phyloP scores from a whole-genome alignment of 2,113 vertebrate genomes.

The Aleadryas rufinucha region DNA sequence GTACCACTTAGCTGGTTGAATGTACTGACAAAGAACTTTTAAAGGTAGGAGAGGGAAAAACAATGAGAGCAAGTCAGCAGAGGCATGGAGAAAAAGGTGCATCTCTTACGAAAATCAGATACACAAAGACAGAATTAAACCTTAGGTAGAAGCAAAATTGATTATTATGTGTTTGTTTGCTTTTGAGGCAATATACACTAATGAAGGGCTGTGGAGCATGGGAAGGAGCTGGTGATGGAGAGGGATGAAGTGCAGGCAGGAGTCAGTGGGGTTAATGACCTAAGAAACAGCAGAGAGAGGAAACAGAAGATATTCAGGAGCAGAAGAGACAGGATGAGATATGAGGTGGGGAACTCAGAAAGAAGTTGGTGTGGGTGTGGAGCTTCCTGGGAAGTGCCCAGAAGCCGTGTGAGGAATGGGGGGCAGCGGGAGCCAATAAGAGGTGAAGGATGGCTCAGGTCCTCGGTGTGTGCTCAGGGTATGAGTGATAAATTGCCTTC shows the following conservation, averaged over 20 bases:
- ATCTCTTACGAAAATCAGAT: background rate
- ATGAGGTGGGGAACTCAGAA: background rate
- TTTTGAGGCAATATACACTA: background rate
- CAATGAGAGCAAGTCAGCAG: background rate
- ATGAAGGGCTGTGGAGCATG: background rate
- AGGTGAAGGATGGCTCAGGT: background rate
- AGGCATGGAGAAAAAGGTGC: background rate
- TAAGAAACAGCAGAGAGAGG: background rate
- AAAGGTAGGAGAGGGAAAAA: background rate
- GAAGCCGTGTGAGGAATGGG: background rate
- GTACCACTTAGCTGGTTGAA: background rate
- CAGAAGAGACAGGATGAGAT: background rate
- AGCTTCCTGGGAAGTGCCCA: background rate
- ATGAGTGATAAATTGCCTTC: conserved; percentile 32
- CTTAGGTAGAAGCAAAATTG: background rate
- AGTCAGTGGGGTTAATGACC: background rate
- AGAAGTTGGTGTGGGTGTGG: background rate
- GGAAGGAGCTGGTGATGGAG: background rate
- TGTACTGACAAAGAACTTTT: background rate
- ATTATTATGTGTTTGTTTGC: background rate
- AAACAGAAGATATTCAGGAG: background rate
- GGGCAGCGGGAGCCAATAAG: background rate
- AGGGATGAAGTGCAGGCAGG: background rate
- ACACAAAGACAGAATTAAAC: background rate
- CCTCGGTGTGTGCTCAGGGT: background rate